phyloP scores from a whole-genome alignment of 2,797 vertebrate species.

The Fringilla coelebs region DNA sequence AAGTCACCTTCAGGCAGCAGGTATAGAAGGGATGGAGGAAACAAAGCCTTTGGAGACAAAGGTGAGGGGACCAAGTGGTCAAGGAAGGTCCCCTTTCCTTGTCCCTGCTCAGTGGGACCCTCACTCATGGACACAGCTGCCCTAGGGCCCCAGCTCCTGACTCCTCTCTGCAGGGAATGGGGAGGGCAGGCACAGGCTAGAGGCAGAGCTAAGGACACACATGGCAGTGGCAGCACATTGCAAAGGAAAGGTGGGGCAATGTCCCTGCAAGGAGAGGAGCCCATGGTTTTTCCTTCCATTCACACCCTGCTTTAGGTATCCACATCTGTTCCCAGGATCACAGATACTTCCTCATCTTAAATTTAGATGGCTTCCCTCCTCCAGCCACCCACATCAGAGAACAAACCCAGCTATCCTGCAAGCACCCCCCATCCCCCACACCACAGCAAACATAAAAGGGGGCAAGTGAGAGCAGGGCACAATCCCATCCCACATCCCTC shows the following conservation, averaged over 20 bases:
- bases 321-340: rapidly evolving
- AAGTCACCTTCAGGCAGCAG: background rate
- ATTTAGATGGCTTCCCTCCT: background rate
- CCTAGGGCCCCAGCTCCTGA: background rate
- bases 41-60: background rate
- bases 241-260: background rate
- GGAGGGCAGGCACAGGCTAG: background rate
- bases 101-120: background rate
- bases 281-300: background rate
- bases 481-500: background rate
- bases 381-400: background rate
- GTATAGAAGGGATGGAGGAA: background rate
- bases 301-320: background rate
- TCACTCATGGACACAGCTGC: background rate
- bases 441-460: background rate
- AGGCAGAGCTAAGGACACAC: background rate
- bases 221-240: background rate
- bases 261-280: background rate
- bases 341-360: background rate
- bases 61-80: background rate
- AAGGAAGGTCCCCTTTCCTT: background rate
- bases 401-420: background rate
- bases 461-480: background rate
- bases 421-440: background rate
- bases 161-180: background rate